Evolutionary conservation across 2,113 vertebrate species (phyloP), one percentile per base, ranked within the genome.

Genomic region (Indicator indicator): DNA sequence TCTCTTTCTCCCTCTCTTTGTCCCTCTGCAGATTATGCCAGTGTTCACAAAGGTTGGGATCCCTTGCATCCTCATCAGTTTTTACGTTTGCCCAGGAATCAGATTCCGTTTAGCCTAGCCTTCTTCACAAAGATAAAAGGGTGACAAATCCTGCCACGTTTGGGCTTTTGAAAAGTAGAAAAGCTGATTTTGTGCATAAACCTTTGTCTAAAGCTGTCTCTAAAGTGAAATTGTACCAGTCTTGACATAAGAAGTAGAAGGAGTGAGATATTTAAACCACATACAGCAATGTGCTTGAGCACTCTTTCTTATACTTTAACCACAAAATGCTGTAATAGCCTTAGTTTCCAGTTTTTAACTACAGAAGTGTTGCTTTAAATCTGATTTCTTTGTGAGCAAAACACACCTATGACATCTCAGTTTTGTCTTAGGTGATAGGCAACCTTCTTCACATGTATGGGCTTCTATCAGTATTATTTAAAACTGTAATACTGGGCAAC

Each of bases 31-130:
- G 89, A 95, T 94, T 95, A 91, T 94, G 88, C 83, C 48, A 88
- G 65, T 94, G 94, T 95, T 97, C 95, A 94, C 89, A 95, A 95
- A 95, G 91, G 85, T 92, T 94, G 62, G 83, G 82, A 95, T 94
- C 88, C 36, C 55, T 90, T 90, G 69, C 88, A 91, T 91, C 96
- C 76, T 95, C 88, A 80, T 74, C 71, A 86, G 73, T 91, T 94
- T 95, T 91, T 94, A 86, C 80, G 72, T 88, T 93, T 95, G 79
- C 69, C 46, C 60, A 94, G 88, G 93, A 88, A 88, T 91, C 83
- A 91, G 84, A 88, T 89, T 90, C 83, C 75, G 88, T 94, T 94
- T 95, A 94, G 82, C 76, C 79, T 63, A 65, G 73, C 69, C 86
- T 95, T 91, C 90, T 96, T 95, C 85, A 83, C 83, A 88, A 90